Percentiles rank a stretch among this genome's conserved stretches.
Conservation (phyloP, 1,140 invertebrate species). For the Odontomachus brunneus region DNA sequence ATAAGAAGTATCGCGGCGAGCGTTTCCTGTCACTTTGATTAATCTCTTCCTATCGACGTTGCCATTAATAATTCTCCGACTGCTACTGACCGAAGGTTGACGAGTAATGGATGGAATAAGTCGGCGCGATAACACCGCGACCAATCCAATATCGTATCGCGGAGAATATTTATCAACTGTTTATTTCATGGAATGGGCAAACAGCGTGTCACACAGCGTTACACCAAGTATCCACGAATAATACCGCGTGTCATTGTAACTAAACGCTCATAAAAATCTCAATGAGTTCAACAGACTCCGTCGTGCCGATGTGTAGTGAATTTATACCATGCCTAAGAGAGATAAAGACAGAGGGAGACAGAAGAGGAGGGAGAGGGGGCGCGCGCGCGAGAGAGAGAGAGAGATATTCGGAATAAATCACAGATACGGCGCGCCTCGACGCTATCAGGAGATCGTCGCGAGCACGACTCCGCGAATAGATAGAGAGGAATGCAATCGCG, state of each 20-base stretch:
- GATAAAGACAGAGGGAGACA: too few species aligned
- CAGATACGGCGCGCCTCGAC: neutral
- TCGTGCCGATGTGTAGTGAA: neutral
- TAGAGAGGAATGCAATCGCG: neutral
- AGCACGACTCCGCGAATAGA: slow-evolving; percentile 2
- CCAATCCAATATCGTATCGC: neutral
- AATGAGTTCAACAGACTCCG: neutral
- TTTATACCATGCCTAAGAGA: neutral
- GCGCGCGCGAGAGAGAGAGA: neutral
- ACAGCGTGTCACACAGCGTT: too few species aligned
- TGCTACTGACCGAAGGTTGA: too few species aligned
- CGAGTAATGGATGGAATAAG: too few species aligned
- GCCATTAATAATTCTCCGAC: too few species aligned
- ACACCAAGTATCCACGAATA: neutral
- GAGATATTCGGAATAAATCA: slow-evolving; percentile 31
- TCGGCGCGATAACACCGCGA: neutral
- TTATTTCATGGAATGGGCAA: neutral
- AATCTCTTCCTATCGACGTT: neutral
- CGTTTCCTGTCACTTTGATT: neutral
- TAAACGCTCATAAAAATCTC: neutral
- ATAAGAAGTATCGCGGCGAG: neutral
- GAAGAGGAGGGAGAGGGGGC: too few species aligned
- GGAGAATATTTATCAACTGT: neutral
- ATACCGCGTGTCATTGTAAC: neutral
- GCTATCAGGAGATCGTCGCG: neutral